A percentile compares a stretch with the other conserved stretches of the same genome.
Conservation (phyloP, 2,888 invertebrate genomes). For the Caenorhabditis sp. region DNA sequence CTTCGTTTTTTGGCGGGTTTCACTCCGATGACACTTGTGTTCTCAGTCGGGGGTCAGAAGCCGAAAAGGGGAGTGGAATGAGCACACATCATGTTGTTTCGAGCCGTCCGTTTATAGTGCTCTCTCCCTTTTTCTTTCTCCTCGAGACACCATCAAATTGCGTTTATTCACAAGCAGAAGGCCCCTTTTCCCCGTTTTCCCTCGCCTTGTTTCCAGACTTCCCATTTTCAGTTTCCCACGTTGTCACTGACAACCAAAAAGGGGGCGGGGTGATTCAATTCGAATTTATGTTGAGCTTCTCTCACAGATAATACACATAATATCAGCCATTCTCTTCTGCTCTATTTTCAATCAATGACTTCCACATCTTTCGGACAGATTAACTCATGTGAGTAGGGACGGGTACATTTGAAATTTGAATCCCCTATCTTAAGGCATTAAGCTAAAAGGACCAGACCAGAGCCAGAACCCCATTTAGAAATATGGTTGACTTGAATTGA, state of each 20-base stretch:
- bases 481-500: too few relatives aligned
- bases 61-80: slow-evolving; percentile 16
- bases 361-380: slow-evolving; percentile 18
- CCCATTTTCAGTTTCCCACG: slow-evolving; percentile 7
- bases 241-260: slow-evolving; percentile 8
- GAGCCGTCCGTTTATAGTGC: slow-evolving; percentile 27
- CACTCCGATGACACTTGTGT: slow-evolving; percentile 16
- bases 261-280: slow-evolving; percentile 15
- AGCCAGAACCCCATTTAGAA: too few relatives aligned
- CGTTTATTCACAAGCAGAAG: slow-evolving; percentile 24
- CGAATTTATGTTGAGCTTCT: slow-evolving; percentile 40
- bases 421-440: too few relatives aligned
- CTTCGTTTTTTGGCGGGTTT: background rate
- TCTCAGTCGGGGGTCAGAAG: background rate
- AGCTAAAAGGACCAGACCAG: too few relatives aligned
- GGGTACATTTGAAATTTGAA: too few relatives aligned
- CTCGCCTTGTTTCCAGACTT: slow-evolving; percentile 3
- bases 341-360: slow-evolving; percentile 9
- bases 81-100: slow-evolving; percentile 45
- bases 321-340: slow-evolving; percentile 1
- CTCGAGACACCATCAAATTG: slow-evolving; percentile 23
- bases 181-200: background rate
- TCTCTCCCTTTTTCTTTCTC: slow-evolving; percentile 9
- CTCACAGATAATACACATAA: slow-evolving; percentile 11
- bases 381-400: slow-evolving; percentile 18